Conservation (phyloP, 2,797 vertebrate genomes). For the Falco columbarius region DNA sequence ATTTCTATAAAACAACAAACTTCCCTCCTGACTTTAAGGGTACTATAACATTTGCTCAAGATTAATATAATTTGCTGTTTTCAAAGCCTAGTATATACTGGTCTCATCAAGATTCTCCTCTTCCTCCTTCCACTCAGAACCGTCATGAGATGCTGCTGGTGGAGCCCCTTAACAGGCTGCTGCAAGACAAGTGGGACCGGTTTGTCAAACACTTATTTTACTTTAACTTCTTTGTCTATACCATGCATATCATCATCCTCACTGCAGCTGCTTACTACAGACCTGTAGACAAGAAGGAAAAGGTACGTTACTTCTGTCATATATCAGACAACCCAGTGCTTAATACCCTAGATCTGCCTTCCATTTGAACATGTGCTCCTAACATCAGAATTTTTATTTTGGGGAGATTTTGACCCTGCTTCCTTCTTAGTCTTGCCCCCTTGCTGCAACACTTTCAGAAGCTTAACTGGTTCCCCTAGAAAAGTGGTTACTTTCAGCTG, state of each 20-base stretch:
- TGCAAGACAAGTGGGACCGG: slow-evolving; percentile 92
- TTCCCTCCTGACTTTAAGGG: not conserved
- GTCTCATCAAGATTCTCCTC: not conserved
- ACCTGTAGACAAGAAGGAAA: slow-evolving; percentile 66
- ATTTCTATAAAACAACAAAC: not conserved
- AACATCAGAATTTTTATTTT: not conserved
- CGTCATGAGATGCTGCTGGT: slow-evolving; percentile 93
- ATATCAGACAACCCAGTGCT: not conserved
- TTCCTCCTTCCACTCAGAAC: slow-evolving; percentile 80
- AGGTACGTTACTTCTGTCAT: not conserved
- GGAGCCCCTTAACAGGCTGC: slow-evolving; percentile 88
- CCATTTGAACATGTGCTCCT: not conserved
- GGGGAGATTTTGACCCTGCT: not conserved
- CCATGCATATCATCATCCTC: slow-evolving; percentile 86
- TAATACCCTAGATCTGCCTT: not conserved
- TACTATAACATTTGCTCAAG: not conserved
- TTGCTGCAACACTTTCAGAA: not conserved
- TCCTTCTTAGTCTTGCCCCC: not conserved
- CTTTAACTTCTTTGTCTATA: slow-evolving; percentile 87
- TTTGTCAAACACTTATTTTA: slow-evolving; percentile 89
- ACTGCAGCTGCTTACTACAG: slow-evolving; percentile 86
- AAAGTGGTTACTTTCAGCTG: not conserved
- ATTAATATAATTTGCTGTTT: not conserved
- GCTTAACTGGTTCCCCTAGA: not conserved
- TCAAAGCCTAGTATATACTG: not conserved